Evolutionary conservation across 2,797 vertebrate species (phyloP), one percentile per base, ranked within the genome.

Genomic region (Pipistrellus pygmaeus): DNA sequence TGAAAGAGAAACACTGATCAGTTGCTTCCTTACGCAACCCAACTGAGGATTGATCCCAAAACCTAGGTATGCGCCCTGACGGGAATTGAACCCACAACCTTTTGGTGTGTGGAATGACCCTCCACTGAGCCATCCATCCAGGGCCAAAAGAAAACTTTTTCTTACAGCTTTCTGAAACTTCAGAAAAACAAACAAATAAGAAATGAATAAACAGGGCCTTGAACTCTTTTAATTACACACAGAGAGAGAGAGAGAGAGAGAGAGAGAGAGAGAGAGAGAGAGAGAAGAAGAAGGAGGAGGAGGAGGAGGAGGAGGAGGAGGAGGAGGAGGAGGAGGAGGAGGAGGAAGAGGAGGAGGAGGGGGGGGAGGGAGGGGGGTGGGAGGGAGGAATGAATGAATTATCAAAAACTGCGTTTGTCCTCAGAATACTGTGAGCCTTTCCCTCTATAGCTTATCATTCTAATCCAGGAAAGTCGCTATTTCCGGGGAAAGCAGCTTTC

Each of bases 121-220:
- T 66, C 64, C 17, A 66, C 64, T 18, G n/a, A 68, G 17, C 64
- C 17, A 68, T n/a, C n/a, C 4, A 32, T 32, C 64, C 64, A 68
- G n/a, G n/a, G 64, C 60, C 75, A 55, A 46, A 41, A 80, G 78
- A 72, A 92, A 60, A 48, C 3, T 7, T 57, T 51, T 60, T 75
- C 57, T 77, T 83, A 41, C 1, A 35, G 25, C n/a, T 90, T 92
- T 0, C 55, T 90, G 88, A 90, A 83, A 95, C 27, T 69, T 92
- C 69, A 41, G 41, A 51, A 60, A 94, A 93, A 75, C 25, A 62
- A 62, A 62, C 25, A 30, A 64, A 30, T 2, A n/a, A n/a, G 7
- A n/a, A 15, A 64, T 7, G n/a, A 64, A 64, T 17, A 96, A 32
- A 3, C 60, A 23, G 12, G 69, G 0, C 27, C 57, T 48, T 77